Evolutionary conservation across 2,113 vertebrate genomes (phyloP).

Genomic region (Channa argus): DNA sequence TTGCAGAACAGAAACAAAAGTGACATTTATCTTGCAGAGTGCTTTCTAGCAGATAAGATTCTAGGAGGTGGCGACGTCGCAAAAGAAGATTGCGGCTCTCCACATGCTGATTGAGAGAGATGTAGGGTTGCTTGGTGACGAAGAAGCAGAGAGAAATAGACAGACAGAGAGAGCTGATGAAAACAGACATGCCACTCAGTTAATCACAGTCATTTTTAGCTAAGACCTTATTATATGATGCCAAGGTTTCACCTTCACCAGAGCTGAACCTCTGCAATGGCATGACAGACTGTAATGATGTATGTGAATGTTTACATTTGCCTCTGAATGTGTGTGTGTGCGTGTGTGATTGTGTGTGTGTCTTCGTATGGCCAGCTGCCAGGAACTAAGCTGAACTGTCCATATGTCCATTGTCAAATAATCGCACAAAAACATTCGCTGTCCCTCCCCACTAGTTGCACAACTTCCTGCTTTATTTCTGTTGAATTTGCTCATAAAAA

Average conservation of each 20-base stretch:
- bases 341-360: slow-evolving; percentile 10
- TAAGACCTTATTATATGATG: not conserved
- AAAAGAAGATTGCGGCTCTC: not conserved
- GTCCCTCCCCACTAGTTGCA: not conserved
- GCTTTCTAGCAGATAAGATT: not conserved
- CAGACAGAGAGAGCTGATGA: not conserved
- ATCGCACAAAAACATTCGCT: not conserved
- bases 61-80: not conserved
- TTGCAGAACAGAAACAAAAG: not conserved
- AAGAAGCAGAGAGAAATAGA: not conserved
- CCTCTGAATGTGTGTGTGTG: not conserved
- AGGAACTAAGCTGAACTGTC: slow-evolving; percentile 41
- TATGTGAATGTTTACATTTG: slow-evolving; percentile 11
- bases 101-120: not conserved
- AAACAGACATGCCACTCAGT: not conserved
- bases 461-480: not conserved
- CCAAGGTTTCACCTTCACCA: slow-evolving; percentile 29
- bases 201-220: slow-evolving; percentile 52
- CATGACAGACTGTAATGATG: slow-evolving; percentile 63
- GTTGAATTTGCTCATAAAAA: too few species aligned
- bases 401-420: slow-evolving; percentile 22
- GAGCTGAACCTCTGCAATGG: slow-evolving; percentile 59
- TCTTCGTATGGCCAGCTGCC: slow-evolving; percentile 15
- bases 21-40: slow-evolving; percentile 17
- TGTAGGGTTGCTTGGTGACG: not conserved